Conservation (phyloP, 2,797 vertebrate genomes). For the Erpetoichthys calabaricus region DNA sequence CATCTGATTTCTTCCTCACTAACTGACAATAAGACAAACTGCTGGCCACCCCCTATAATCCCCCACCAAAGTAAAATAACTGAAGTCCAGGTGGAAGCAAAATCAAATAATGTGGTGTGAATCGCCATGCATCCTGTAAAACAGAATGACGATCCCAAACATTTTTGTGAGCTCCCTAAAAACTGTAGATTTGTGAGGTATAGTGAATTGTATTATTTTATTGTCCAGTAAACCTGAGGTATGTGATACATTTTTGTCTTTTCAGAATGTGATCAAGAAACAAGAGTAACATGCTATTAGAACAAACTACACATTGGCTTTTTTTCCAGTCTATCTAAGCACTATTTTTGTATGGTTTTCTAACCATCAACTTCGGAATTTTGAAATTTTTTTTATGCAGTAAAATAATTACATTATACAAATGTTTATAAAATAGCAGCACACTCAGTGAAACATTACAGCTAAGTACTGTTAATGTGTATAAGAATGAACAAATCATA, state of each 20-base stretch:
- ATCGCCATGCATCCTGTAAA: conserved; percentile 15
- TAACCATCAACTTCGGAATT: conserved; percentile 83
- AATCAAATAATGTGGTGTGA: conserved; percentile 25
- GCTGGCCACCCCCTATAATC: too few species aligned
- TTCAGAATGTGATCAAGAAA: conserved; percentile 70
- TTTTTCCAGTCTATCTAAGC: conserved; percentile 81
- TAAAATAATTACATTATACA: conserved; percentile 99
- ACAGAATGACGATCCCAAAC: conserved; percentile 6
- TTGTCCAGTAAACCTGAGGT: conserved; percentile 97
- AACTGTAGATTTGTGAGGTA: conserved; percentile 77
- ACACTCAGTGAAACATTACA: conserved; percentile 99
- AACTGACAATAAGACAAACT: too few species aligned
- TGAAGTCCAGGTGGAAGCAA: conserved; percentile 51
- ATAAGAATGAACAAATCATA: conserved; percentile 93
- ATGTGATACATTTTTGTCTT: conserved; percentile 63
- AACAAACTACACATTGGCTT: conserved; percentile 75
- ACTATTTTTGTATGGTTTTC: conserved; percentile 73
- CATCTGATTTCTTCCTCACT: too few species aligned
- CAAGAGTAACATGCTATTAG: conserved; percentile 55
- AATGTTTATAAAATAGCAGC: conserved; percentile 99
- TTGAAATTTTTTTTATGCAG: conserved; percentile 88
- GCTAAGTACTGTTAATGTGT: conserved; percentile 97
- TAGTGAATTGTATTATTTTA: conserved; percentile 50
- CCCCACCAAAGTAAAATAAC: conserved; percentile 44
- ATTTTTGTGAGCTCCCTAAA: conserved; percentile 38